Percentiles rank a stretch among this genome's conserved stretches.
Evolutionary conservation across 2,113 vertebrate species (phyloP).

Genomic region (Herpailurus yagouaroundi): DNA sequence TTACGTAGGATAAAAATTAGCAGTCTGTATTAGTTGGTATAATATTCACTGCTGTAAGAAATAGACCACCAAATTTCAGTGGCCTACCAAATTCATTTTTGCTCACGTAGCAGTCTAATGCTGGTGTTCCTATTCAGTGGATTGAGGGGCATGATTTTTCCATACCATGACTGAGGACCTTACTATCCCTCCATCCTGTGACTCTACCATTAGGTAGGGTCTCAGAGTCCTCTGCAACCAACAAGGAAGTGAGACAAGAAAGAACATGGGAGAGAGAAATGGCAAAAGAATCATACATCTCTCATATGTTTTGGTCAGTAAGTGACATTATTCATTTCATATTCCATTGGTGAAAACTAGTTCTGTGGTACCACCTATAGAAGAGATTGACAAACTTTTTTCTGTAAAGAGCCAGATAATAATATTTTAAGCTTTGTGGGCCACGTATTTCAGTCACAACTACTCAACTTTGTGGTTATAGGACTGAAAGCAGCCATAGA

Average conservation of each 20-base stretch:
- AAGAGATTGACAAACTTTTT: not conserved
- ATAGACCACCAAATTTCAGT: not conserved
- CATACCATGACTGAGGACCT: not conserved
- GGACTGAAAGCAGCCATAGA: not conserved
- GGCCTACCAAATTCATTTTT: not conserved
- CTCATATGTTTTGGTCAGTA: not conserved
- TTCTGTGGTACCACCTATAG: not conserved
- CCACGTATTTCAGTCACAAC: not conserved
- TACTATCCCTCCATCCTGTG: not conserved
- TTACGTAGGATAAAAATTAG: not conserved
- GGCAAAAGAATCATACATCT: not conserved
- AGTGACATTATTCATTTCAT: not conserved
- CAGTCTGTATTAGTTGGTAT: not conserved
- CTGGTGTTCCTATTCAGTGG: not conserved
- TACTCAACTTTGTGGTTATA: not conserved
- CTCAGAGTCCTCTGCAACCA: not conserved
- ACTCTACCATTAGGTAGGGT: not conserved
- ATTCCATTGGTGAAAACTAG: not conserved
- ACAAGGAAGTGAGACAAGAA: not conserved
- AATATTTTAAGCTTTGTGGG: not conserved
- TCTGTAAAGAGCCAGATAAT: not conserved
- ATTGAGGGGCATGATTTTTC: not conserved
- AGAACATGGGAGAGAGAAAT: not conserved
- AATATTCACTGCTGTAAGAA: not conserved
- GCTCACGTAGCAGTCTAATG: not conserved